A percentile compares a stretch with the other conserved stretches of the same genome.
These are phyloP conservation scores for Sycobia sp. DNA, from an alignment of 1,140 invertebrate species.

Conservation along the genomic window DNA sequence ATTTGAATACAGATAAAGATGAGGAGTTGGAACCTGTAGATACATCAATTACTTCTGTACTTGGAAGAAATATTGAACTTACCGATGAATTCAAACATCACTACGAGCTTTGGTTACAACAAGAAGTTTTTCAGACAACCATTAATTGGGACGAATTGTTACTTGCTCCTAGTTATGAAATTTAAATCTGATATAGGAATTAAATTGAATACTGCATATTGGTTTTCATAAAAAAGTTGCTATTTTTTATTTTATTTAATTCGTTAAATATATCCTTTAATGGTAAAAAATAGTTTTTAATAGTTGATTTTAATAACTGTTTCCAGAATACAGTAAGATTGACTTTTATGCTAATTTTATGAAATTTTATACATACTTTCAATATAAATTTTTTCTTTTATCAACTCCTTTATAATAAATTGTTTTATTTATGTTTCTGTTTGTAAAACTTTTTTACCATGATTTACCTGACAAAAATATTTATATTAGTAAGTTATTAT, in stretches of 20 bases:
- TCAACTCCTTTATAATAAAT: too few species aligned
- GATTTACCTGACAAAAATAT: too few species aligned
- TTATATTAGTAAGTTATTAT: too few species aligned
- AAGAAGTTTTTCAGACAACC: slow-evolving; percentile 91
- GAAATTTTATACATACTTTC: too few species aligned
- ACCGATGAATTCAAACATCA: slow-evolving; percentile 96
- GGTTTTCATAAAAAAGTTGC: slow-evolving; percentile 9
- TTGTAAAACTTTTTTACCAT: too few species aligned
- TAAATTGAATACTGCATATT: slow-evolving; percentile 4
- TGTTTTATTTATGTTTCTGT: too few species aligned
- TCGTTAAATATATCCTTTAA: too few species aligned
- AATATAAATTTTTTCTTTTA: too few species aligned
- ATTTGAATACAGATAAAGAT: slow-evolving; percentile 65
- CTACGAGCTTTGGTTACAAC: slow-evolving; percentile 94
- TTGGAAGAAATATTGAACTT: slow-evolving; percentile 79
- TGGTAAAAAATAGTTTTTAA: too few species aligned
- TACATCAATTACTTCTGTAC: slow-evolving; percentile 81
- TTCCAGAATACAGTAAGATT: too few species aligned
- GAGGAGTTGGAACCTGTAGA: slow-evolving; percentile 84
- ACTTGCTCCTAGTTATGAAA: slow-evolving; percentile 49
- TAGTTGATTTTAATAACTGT: too few species aligned
- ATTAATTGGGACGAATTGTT: slow-evolving; percentile 79
- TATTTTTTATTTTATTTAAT: not conserved
- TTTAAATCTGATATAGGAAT: slow-evolving; percentile 39
- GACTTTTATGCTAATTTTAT: too few species aligned